phyloP scores from a whole-genome alignment of 2,113 vertebrate species.

The Lepus timidus region DNA sequence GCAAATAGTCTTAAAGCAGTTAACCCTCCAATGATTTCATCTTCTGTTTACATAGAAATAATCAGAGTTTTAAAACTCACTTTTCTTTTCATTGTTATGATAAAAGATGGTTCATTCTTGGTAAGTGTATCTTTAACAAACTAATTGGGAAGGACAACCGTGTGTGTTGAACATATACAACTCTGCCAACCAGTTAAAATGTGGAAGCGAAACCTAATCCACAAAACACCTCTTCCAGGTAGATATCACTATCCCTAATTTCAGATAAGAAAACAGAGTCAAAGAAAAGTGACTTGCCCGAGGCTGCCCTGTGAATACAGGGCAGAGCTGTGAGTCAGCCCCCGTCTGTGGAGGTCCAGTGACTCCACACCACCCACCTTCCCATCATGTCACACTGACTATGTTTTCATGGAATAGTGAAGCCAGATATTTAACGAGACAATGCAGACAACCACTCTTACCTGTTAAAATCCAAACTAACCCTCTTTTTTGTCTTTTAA shows the following conservation, averaged over 20 bases:
- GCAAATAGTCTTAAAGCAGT: neutral
- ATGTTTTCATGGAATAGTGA: conserved; percentile 2
- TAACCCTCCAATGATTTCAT: neutral
- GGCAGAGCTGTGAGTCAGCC: neutral
- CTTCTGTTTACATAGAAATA: neutral
- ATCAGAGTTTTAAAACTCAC: neutral
- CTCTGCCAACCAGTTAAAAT: neutral
- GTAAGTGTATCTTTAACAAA: neutral
- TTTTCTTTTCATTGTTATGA: neutral
- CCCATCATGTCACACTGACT: neutral
- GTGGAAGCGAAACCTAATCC: neutral
- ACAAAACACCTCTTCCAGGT: neutral
- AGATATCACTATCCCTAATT: neutral
- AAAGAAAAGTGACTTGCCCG: neutral
- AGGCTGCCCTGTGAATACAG: neutral
- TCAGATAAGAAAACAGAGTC: neutral
- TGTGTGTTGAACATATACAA: neutral
- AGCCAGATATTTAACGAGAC: conserved; percentile 13
- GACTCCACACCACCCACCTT: neutral
- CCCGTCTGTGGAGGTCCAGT: neutral
- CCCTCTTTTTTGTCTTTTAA: neutral
- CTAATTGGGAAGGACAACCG: neutral
- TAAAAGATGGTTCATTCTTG: neutral
- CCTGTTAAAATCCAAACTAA: conserved; percentile 18
- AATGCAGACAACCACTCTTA: neutral